These are phyloP conservation scores for Terebella lapidaria DNA, from an alignment of 2,888 invertebrate genomes.

Conservation along the genomic window DNA sequence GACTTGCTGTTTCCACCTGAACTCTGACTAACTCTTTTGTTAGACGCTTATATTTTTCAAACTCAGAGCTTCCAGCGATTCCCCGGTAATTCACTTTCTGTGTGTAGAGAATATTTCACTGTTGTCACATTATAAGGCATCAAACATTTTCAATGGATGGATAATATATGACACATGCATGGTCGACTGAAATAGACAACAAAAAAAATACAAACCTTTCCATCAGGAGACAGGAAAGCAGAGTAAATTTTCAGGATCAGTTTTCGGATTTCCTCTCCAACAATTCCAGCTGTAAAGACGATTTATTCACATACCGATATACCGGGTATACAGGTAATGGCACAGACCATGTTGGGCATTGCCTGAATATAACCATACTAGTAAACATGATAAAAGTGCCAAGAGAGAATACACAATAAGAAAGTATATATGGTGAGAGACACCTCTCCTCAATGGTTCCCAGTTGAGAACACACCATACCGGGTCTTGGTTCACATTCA, in stretches of 20 bases:
- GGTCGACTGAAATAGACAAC: neutral
- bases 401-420: too few relatives aligned
- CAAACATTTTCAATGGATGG: neutral
- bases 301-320: neutral
- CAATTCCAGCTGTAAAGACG: constrained; percentile 36
- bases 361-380: neutral
- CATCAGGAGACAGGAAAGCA: constrained; percentile 36
- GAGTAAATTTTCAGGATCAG: constrained; percentile 50
- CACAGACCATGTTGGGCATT: neutral
- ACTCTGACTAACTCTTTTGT: constrained; percentile 50
- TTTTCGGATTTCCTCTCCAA: constrained; percentile 49
- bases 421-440: too few relatives aligned
- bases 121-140: neutral
- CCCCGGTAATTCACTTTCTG: constrained; percentile 50
- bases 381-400: too few relatives aligned
- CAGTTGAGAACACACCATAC: too few relatives aligned
- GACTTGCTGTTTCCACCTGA: constrained; percentile 32
- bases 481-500: constrained; percentile 38
- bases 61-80: constrained; percentile 48
- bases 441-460: too few relatives aligned
- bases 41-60: constrained; percentile 44
- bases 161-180: too few relatives aligned
- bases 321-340: neutral
- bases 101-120: neutral
- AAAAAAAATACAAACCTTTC: constrained; percentile 6